A percentile compares a stretch with the other conserved stretches of the same genome.
Evolutionary conservation across 2,113 vertebrate genomes (phyloP).

Genomic region (Ondatra zibethicus): DNA sequence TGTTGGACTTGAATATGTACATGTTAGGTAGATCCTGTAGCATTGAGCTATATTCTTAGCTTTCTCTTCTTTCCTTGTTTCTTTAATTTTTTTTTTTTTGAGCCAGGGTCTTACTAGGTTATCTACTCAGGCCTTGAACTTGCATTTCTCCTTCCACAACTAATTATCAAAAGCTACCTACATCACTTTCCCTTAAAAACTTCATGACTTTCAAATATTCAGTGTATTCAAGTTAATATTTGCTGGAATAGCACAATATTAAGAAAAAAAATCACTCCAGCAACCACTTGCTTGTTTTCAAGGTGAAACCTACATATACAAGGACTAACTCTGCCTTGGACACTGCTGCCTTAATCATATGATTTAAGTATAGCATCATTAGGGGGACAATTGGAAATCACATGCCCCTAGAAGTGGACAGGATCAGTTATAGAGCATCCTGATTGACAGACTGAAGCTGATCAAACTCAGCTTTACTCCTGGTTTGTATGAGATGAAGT

Average conservation of each 20-base stretch:
- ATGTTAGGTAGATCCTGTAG: neutral
- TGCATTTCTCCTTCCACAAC: too few relatives aligned
- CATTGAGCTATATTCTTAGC: too few relatives aligned
- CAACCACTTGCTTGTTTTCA: constrained; percentile 19
- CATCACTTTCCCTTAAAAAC: constrained; percentile 42
- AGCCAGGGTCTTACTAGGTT: neutral
- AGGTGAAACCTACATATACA: neutral
- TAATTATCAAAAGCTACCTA: constrained; percentile 11
- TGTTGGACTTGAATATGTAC: neutral
- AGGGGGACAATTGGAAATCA: neutral
- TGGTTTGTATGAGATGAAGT: neutral
- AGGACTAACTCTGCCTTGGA: neutral
- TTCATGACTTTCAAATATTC: neutral
- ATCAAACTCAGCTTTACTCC: constrained; percentile 37
- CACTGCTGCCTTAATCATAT: constrained; percentile 4
- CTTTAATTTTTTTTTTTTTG: neutral
- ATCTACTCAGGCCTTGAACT: neutral
- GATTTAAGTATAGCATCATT: neutral
- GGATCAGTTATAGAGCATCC: neutral
- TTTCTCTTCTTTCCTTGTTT: neutral
- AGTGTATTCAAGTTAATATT: neutral
- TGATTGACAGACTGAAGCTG: neutral
- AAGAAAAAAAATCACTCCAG: constrained; percentile 10
- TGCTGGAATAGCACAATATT: neutral
- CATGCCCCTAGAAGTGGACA: neutral